phyloP scores from a whole-genome alignment of 2,113 vertebrate genomes.

The Toxotes jaculatrix region DNA sequence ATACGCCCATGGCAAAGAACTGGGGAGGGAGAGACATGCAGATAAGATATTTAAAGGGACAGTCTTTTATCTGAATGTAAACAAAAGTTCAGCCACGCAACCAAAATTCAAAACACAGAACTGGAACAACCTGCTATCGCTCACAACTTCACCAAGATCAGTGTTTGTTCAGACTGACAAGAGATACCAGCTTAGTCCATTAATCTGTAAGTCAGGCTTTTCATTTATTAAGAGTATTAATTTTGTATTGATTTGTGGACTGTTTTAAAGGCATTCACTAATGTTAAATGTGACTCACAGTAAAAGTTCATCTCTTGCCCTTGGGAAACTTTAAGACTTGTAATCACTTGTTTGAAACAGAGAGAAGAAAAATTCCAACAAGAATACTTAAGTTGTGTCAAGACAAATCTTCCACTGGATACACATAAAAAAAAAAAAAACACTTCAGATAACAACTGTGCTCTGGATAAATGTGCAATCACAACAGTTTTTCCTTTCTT shows the following conservation, averaged over 20 bases:
- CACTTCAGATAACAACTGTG: too few relatives aligned
- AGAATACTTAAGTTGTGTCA: background rate
- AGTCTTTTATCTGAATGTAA: background rate
- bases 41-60: background rate
- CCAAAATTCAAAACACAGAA: background rate
- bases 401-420: background rate
- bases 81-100: background rate
- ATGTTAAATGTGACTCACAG: background rate
- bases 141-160: too few relatives aligned
- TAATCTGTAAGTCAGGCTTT: too few relatives aligned
- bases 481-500: slow-evolving; percentile 34
- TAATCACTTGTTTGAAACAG: slow-evolving; percentile 38
- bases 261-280: background rate
- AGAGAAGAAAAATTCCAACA: slow-evolving; percentile 10
- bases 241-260: too few relatives aligned
- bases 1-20: slow-evolving; percentile 88
- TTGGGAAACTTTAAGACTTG: background rate
- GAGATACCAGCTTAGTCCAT: too few relatives aligned
- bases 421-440: too few relatives aligned
- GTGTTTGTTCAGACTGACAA: too few relatives aligned
- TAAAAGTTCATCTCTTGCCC: too few relatives aligned
- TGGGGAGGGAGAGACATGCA: slow-evolving; percentile 57
- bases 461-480: background rate
- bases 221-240: too few relatives aligned
- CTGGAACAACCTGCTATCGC: too few relatives aligned